phyloP scores from a whole-genome alignment of 2,888 invertebrate genomes.

The Caenorhabditis sinica region DNA sequence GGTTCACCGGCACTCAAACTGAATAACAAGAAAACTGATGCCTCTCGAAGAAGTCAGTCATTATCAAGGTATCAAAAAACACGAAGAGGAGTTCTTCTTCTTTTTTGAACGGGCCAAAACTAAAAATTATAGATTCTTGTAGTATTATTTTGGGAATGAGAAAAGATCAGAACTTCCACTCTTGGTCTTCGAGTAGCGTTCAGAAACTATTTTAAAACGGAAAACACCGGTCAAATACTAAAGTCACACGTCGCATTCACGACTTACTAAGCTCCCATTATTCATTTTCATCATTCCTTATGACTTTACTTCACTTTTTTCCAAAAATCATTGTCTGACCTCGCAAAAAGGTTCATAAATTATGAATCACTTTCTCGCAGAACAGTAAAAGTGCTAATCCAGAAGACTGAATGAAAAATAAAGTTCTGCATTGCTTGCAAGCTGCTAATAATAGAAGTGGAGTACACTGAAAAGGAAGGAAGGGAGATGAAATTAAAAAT shows the following conservation, averaged over 20 bases:
- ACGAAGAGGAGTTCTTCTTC: background rate
- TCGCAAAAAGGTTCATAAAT: slow-evolving; percentile 10
- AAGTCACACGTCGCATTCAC: slow-evolving; percentile 28
- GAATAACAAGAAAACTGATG: slow-evolving; percentile 49
- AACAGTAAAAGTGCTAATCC: background rate
- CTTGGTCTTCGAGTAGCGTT: background rate
- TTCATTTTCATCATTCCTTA: slow-evolving; percentile 30
- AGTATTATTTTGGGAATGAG: background rate
- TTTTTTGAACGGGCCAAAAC: background rate
- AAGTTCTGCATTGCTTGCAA: slow-evolving; percentile 1
- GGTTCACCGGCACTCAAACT: slow-evolving; percentile 51
- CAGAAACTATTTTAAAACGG: slow-evolving; percentile 10
- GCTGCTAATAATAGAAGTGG: slow-evolving; percentile 4
- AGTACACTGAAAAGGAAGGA: slow-evolving; percentile 21
- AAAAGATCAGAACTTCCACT: background rate
- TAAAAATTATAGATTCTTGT: background rate
- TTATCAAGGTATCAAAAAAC: slow-evolving; percentile 41
- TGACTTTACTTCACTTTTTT: slow-evolving; percentile 26
- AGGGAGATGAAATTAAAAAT: background rate
- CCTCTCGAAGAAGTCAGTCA: slow-evolving; percentile 6
- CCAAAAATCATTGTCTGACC: slow-evolving; percentile 12
- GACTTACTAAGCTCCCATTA: slow-evolving; percentile 25
- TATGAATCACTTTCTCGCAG: background rate
- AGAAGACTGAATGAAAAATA: background rate
- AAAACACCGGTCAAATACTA: slow-evolving; percentile 17